Evolutionary conservation across 2,797 vertebrate genomes (phyloP).

Genomic region (Limnodromus scolopaceus): DNA sequence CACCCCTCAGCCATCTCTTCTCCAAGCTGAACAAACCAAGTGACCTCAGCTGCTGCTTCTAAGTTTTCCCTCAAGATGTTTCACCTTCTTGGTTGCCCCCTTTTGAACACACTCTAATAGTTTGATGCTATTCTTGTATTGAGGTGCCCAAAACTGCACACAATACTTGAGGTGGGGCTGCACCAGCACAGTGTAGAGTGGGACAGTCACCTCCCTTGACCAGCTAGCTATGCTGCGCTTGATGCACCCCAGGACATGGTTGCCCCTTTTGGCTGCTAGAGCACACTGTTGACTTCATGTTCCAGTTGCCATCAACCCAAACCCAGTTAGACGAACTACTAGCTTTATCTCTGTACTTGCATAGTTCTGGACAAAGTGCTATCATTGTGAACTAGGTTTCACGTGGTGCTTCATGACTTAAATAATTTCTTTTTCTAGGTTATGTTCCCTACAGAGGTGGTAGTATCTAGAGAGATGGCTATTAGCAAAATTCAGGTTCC

Average conservation of each 20-base stretch:
- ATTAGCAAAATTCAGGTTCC: not conserved
- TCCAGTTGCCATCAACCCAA: not conserved
- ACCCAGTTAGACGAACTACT: not conserved
- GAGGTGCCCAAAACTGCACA: not conserved
- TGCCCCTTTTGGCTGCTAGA: not conserved
- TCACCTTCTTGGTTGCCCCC: not conserved
- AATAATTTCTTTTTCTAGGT: not conserved
- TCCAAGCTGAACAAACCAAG: not conserved
- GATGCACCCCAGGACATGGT: not conserved
- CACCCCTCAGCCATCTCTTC: not conserved
- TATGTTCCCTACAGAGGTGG: not conserved
- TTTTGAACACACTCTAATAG: not conserved
- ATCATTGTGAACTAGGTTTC: not conserved
- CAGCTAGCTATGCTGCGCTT: rapidly evolving
- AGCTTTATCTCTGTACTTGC: not conserved
- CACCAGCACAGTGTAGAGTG: too few relatives aligned
- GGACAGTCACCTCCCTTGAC: rapidly evolving
- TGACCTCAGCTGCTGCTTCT: not conserved
- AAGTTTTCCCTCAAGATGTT: not conserved
- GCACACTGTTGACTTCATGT: not conserved
- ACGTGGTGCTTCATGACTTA: not conserved
- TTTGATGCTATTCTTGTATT: not conserved
- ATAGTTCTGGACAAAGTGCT: not conserved
- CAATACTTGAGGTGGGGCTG: rapidly evolving
- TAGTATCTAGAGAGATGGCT: not conserved